Evolutionary conservation across 2,797 vertebrate species (phyloP), one percentile per base, ranked within the genome.

Genomic region (Sebastiscus albofasciatus): DNA sequence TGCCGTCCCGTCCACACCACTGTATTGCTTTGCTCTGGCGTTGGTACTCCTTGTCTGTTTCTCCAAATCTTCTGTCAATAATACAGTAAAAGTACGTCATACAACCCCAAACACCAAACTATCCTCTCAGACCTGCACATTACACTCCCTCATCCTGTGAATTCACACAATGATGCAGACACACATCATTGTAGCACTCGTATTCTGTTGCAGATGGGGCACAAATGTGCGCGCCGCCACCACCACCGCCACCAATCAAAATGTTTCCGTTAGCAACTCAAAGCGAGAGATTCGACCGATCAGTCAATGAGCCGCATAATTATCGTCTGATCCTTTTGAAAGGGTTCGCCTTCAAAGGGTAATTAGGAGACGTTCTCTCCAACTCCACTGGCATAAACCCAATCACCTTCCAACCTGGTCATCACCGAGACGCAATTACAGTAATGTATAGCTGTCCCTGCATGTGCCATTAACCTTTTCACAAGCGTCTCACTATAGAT

Each of bases 241-340:
- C 36, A 0, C 39, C 39, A 3, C 26, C 26, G 52, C 26, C 27
- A 13, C 74, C 73, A 65, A 79, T 85, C 61, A 77, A 75, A 81
- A 72, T 27, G 20, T 77, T 81, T 85, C 31, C 39, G 67, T 70
- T 72, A 29, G 52, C 73, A 80, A 80, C 82, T 77, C 71, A 87
- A 75, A 73, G 72, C 67, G 71, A 77, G 27, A 24, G 13, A 60
- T 84, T 75, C n/a, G 2, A 87, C 78, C 8, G 2, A 82, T 85
- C 58, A 71, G 27, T 76, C 68, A 79, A 68, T 29, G 84, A 87
- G 69, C 75, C 24, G 55, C 69, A 71, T 80, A 86, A 84, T 86
- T 67, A 73, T 72, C 39, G 29, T 78, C 26, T 69, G 80, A 84
- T 72, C 75, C 66, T 75, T 75, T 36, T 85, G 8, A 82, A 67